A percentile compares a stretch with the other conserved stretches of the same genome.
phyloP scores from a whole-genome alignment of 30 jellyfish, hydroid and myxozoan species.

The Chrysaora quinquecirrha region DNA sequence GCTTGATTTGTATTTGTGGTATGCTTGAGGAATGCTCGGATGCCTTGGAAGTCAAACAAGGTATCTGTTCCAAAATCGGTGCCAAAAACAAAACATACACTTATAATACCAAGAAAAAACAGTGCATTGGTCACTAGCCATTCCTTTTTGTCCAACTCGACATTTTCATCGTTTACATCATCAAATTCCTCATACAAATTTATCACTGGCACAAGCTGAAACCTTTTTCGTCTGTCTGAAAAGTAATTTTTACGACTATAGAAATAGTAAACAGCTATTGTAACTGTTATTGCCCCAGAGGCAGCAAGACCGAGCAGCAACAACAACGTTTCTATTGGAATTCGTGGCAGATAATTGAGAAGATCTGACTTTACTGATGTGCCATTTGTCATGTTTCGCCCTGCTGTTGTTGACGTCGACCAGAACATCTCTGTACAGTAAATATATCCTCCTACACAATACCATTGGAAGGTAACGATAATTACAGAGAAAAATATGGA shows the following conservation, averaged over 20 bases:
- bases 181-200: background rate
- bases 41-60: background rate
- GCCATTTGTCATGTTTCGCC: background rate
- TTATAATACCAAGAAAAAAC: background rate
- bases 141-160: background rate
- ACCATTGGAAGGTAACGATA: background rate
- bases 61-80: background rate
- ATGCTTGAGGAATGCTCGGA: background rate
- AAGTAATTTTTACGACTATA: background rate
- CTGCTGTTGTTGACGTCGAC: background rate
- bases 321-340: background rate
- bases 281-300: background rate
- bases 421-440: background rate
- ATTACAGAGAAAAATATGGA: background rate
- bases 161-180: background rate
- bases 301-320: background rate
- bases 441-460: background rate
- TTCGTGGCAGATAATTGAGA: no score
- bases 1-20: background rate
- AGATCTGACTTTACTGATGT: no score
- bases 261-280: background rate
- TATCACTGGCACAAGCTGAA: background rate
- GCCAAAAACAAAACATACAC: background rate
- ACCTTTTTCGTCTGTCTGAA: background rate
- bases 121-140: background rate